These are phyloP conservation scores for Catamblyrhynchus diadema DNA, from an alignment of 2,797 vertebrate species.

Conservation along the genomic window DNA sequence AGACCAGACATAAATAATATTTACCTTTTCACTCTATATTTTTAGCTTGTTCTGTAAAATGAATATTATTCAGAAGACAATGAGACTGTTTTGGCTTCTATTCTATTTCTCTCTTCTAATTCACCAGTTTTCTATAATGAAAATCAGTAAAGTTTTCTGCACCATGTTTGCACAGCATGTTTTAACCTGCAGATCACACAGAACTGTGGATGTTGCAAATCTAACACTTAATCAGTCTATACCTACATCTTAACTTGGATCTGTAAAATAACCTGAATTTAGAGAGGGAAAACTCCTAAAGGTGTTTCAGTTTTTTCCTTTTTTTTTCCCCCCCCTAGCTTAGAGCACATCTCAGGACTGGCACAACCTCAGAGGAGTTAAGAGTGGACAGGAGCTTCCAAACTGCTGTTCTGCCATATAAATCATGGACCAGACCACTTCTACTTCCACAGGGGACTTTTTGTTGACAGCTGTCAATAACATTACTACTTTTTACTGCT, in stretches of 20 bases:
- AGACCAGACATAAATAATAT: background rate
- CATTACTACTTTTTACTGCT: background rate
- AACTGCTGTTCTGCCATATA: background rate
- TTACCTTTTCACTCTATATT: background rate
- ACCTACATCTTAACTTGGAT: background rate
- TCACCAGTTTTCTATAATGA: background rate
- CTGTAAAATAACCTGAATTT: background rate
- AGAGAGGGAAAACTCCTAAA: background rate
- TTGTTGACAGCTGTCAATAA: background rate
- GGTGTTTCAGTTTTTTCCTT: fast-evolving
- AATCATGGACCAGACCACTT: background rate
- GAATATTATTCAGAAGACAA: background rate
- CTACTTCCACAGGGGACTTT: background rate
- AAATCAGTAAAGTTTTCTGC: background rate
- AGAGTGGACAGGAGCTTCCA: background rate
- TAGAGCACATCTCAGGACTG: background rate
- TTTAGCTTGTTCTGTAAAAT: background rate
- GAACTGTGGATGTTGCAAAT: background rate
- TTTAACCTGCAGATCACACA: background rate
- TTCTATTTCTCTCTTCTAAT: background rate
- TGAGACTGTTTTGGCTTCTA: background rate
- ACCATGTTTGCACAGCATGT: background rate
- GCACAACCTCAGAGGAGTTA: background rate
- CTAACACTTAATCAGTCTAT: background rate
- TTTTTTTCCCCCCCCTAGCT: background rate